Conservation (phyloP, 2,797 vertebrate species). For the Phataginus tetradactyla region DNA sequence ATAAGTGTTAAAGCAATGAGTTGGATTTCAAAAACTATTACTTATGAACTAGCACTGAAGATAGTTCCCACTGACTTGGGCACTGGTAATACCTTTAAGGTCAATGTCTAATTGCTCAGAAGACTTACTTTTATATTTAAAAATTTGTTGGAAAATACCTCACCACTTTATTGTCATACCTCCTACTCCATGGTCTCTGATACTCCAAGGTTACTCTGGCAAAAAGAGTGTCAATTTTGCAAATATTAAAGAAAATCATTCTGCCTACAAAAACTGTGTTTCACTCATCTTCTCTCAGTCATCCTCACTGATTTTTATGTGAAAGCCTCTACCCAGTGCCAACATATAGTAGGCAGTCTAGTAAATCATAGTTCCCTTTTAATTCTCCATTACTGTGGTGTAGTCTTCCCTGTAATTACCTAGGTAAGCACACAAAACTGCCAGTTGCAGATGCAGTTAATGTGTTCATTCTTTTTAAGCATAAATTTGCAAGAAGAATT, state of each 20-base stretch:
- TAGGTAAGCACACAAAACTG: not conserved
- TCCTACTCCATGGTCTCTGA: not conserved
- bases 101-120: not conserved
- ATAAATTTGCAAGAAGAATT: not conserved
- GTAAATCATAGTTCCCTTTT: not conserved
- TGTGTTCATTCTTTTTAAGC: not conserved
- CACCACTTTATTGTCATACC: not conserved
- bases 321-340: not conserved
- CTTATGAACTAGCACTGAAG: not conserved
- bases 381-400: not conserved
- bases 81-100: not conserved
- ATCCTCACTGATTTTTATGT: not conserved
- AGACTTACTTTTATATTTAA: not conserved
- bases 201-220: not conserved
- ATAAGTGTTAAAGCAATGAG: not conserved
- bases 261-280: not conserved
- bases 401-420: not conserved
- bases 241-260: constrained; percentile 15
- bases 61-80: not conserved
- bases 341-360: not conserved
- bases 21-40: not conserved
- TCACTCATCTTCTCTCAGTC: not conserved
- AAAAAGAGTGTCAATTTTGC: not conserved
- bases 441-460: not conserved
- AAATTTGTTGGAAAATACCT: not conserved